Evolutionary conservation across 2,113 vertebrate species (phyloP).

Genomic region (Phycodurus eques): DNA sequence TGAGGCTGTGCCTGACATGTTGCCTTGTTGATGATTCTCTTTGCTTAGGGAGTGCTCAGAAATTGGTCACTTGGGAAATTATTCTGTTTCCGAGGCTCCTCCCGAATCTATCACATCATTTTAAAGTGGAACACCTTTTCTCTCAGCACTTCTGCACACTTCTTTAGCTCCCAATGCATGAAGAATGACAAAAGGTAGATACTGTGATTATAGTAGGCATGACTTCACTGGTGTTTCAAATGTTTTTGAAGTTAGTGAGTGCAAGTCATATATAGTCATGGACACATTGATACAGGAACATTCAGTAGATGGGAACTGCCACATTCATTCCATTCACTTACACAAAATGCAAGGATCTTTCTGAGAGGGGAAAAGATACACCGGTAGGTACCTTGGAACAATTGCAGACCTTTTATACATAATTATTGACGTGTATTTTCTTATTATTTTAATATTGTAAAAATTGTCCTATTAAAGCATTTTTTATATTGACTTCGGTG

Average conservation of each 20-base stretch:
- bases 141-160: conserved; percentile 37
- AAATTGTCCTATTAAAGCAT: conserved; percentile 30
- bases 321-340: background rate
- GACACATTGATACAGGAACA: background rate
- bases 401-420: background rate
- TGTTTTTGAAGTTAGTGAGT: background rate
- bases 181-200: conserved; percentile 22
- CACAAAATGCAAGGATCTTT: background rate
- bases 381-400: background rate
- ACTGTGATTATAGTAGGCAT: conserved; percentile 13
- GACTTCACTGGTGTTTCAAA: background rate
- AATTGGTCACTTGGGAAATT: conserved; percentile 80
- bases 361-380: background rate
- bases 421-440: background rate
- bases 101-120: conserved; percentile 75
- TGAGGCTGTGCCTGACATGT: conserved; percentile 52
- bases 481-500: conserved; percentile 42
- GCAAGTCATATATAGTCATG: too few relatives aligned
- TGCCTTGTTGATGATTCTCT: conserved; percentile 68
- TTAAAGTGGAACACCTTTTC: conserved; percentile 71
- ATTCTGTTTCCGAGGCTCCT: conserved; percentile 63
- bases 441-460: background rate
- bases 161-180: conserved; percentile 43
- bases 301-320: background rate
- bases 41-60: conserved; percentile 67